Evolutionary conservation across 2,113 vertebrate genomes (phyloP), one percentile per base, ranked within the genome.

Genomic region (Pao palembangensis): DNA sequence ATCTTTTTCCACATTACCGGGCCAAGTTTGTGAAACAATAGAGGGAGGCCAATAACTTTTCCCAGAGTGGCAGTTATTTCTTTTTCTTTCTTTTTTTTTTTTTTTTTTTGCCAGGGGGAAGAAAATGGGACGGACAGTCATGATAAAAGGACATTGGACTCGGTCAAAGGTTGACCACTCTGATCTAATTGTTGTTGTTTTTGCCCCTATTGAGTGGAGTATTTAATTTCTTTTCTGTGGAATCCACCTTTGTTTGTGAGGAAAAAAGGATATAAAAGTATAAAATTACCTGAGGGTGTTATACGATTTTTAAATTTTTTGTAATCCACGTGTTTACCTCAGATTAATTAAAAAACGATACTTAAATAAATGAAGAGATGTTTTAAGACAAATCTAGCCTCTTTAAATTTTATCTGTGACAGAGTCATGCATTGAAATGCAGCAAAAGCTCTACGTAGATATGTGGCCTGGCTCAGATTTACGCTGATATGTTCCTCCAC

Each of bases 141-240:
- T 86, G 87, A 90, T 88, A 90, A 91, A 92, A 88, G 89, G 80
- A 92, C 75, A 78, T 81, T 80, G 89, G 85, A 85, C 82, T 82
- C 60, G 90, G 91, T 92, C 90, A 93, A 76, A 91, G 92, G 91
- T 93, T 88, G 87, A 67, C 71, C 64, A 72, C 89, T 93, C 87
- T 92, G 91, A 91, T 92, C 92, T 91, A 89, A 90, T 91, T 92
- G 91, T 89, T 65, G 82, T 88, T 13, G 55, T 71, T 79, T 74
- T 84, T 75, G 64, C 83, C 84, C 81, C 85, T 89, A 88, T 85
- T 78, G 86, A 78, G 86, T 89, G 82, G 84, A 87, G 82, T 91
- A 86, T 92, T 92, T 92, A 88, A 89, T 92, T 91, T 88, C 83
- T 78, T 81, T 83, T 69, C 86, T 81, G 84, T 85, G 81, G 80